Evolutionary conservation across 2,888 invertebrate species (phyloP).

Genomic region (Sinentomon sp.): DNA sequence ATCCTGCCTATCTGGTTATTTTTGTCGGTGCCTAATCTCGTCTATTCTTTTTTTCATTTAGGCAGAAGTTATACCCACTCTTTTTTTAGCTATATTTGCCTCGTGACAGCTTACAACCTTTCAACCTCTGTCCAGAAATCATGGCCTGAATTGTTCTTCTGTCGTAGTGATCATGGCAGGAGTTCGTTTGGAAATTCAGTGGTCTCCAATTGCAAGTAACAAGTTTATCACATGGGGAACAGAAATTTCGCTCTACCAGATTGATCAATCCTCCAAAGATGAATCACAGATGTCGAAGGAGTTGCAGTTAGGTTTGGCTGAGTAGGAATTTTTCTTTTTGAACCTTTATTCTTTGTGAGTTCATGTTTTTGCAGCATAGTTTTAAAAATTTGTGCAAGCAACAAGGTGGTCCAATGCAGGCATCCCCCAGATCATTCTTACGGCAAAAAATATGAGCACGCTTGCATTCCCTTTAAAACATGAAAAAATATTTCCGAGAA

Average conservation of each 20-base stretch:
- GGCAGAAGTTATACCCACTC: too few species aligned
- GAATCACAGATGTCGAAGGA: conserved; percentile 2
- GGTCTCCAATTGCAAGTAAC: conserved; percentile 51
- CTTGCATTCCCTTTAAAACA: too few species aligned
- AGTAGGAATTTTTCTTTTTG: conserved; percentile 8
- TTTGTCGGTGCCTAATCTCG: too few species aligned
- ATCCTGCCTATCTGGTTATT: too few species aligned
- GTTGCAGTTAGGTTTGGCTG: neutral
- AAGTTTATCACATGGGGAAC: conserved; percentile 76
- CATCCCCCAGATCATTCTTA: too few species aligned
- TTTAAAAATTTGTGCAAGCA: neutral
- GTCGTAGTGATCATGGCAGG: conserved; percentile 24
- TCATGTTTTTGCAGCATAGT: neutral
- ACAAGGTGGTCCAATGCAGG: neutral
- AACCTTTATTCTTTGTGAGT: neutral
- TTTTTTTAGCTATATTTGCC: too few species aligned
- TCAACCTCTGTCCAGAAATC: too few species aligned
- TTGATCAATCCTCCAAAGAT: conserved; percentile 28
- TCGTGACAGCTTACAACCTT: too few species aligned
- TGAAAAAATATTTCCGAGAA: too few species aligned
- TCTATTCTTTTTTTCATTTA: too few species aligned
- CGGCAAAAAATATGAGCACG: too few species aligned
- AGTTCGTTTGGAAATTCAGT: conserved; percentile 46
- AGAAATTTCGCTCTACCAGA: conserved; percentile 49
- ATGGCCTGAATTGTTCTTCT: too few species aligned